These are phyloP conservation scores for Perizoma affinitatum DNA, from an alignment of 2,888 invertebrate genomes.

Conservation along the genomic window DNA sequence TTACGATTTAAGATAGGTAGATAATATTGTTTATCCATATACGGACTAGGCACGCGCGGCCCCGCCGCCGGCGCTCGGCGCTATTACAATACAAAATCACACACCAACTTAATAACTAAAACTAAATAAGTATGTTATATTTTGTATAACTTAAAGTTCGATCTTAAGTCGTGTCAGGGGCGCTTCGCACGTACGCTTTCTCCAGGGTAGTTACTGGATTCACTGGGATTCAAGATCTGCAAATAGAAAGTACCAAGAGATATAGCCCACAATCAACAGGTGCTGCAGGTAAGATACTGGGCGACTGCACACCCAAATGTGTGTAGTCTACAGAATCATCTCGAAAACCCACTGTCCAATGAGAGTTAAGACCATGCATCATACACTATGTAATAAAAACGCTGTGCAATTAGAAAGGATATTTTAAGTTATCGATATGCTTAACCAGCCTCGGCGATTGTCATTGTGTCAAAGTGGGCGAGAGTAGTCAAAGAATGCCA, in stretches of 20 bases:
- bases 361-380: too few relatives aligned
- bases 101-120: conserved; percentile 79
- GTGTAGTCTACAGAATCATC: too few relatives aligned
- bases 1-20: conserved; percentile 76
- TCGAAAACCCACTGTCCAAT: too few relatives aligned
- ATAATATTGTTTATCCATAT: conserved; percentile 76
- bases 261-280: background rate
- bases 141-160: conserved; percentile 65
- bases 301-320: too few relatives aligned
- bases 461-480: too few relatives aligned
- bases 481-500: too few relatives aligned
- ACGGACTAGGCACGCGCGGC: conserved; percentile 81
- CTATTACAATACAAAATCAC: conserved; percentile 80
- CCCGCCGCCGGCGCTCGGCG: conserved; percentile 69
- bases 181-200: conserved; percentile 65
- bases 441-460: too few relatives aligned
- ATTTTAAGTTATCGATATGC: too few relatives aligned
- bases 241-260: conserved; percentile 50
- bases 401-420: too few relatives aligned
- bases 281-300: background rate
- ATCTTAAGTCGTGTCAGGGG: conserved; percentile 64
- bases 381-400: too few relatives aligned
- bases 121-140: conserved; percentile 72
- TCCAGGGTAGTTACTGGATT: conserved; percentile 47
- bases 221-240: conserved; percentile 76